Evolutionary conservation across 1,140 invertebrate species (phyloP).

Genomic region (Drosophila neocordata): DNA sequence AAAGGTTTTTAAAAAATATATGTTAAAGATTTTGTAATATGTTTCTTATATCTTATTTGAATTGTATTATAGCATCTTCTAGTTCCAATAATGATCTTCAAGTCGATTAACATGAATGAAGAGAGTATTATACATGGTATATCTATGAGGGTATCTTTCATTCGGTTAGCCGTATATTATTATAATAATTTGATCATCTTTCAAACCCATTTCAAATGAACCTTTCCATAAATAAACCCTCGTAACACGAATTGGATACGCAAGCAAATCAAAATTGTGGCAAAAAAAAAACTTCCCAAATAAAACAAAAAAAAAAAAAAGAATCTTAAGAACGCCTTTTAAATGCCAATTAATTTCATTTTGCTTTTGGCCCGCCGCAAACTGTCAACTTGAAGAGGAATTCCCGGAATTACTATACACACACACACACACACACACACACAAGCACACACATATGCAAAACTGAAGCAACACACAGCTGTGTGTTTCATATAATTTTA

Average conservation of each 20-base stretch:
- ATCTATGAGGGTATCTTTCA: not conserved
- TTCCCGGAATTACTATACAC: slow-evolving; percentile 57
- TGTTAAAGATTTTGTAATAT: too few relatives aligned
- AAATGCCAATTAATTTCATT: slow-evolving; percentile 72
- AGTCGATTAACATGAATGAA: too few relatives aligned
- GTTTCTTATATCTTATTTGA: too few relatives aligned
- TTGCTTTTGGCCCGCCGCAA: slow-evolving; percentile 36
- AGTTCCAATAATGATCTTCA: too few relatives aligned
- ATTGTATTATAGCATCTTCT: too few relatives aligned
- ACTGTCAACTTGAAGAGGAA: slow-evolving; percentile 59
- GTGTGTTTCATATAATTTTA: slow-evolving; percentile 19
- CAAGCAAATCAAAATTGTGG: not conserved
- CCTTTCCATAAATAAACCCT: slow-evolving; percentile 17
- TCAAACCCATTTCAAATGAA: slow-evolving; percentile 14
- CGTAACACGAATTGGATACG: slow-evolving; percentile 37
- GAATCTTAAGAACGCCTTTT: slow-evolving; percentile 58
- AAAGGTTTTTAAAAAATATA: too few relatives aligned
- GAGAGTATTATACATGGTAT: too few relatives aligned
- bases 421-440: slow-evolving; percentile 16
- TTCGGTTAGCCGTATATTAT: not conserved
- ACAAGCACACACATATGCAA: not conserved
- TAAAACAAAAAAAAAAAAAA: slow-evolving; percentile 5
- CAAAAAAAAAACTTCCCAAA: slow-evolving; percentile 1
- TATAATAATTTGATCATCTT: not conserved
- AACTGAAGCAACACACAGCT: not conserved